Conservation (phyloP, 2,797 vertebrate genomes). For the Darevskia nairensis region DNA sequence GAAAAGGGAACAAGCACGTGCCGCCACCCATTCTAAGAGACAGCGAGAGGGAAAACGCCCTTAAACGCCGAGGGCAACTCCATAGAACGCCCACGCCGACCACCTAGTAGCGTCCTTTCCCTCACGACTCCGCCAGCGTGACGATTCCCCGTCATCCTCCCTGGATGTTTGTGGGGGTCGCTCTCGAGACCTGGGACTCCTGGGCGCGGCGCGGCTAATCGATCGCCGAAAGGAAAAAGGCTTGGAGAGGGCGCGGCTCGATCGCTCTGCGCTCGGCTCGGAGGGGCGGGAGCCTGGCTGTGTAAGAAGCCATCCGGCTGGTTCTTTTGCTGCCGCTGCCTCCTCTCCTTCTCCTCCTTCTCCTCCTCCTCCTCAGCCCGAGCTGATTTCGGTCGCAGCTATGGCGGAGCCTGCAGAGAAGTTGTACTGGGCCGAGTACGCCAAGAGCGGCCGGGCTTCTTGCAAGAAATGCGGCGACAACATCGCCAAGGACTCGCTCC, state of each 20-base stretch:
- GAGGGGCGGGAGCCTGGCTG: background rate
- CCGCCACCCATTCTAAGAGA: too few species aligned
- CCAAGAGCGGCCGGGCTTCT: constrained; percentile 94
- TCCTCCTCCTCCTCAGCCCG: background rate
- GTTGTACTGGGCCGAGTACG: constrained; percentile 92
- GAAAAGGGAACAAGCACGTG: background rate
- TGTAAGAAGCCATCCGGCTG: accelerated
- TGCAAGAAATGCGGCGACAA: constrained; percentile 97
- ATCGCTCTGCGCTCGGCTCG: constrained; percentile 40
- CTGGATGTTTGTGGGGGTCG: too few species aligned
- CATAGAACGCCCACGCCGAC: background rate
- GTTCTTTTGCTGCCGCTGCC: background rate
- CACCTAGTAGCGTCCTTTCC: background rate
- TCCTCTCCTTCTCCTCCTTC: background rate
- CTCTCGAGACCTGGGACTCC: background rate
- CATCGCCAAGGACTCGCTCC: constrained; percentile 92
- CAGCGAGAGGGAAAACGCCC: too few species aligned
- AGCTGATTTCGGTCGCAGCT: background rate
- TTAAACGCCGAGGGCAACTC: background rate
- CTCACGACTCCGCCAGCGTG: background rate
- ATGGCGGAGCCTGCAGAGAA: constrained; percentile 94
- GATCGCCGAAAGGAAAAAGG: constrained; percentile 14
- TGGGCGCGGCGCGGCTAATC: accelerated
- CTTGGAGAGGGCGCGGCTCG: accelerated
- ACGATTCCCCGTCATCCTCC: background rate